phyloP scores from a whole-genome alignment of 1,140 invertebrate genomes.

The Drosophila rufa region DNA sequence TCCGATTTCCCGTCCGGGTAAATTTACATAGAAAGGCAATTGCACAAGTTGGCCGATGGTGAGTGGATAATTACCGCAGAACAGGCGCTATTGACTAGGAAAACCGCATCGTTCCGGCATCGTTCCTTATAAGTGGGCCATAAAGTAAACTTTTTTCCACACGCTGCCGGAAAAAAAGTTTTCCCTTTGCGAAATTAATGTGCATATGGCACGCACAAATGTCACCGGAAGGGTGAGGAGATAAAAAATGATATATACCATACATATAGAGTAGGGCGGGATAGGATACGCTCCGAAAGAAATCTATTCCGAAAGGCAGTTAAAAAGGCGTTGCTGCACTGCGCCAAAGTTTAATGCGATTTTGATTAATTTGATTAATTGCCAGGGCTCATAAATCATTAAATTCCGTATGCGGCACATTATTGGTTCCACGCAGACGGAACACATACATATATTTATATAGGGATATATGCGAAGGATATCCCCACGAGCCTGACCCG shows the following conservation, averaged over 20 bases:
- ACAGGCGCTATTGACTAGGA: slow-evolving; percentile 31
- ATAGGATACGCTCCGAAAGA: not conserved
- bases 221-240: slow-evolving; percentile 24
- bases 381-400: slow-evolving; percentile 73
- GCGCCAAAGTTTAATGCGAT: slow-evolving; percentile 77
- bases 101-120: slow-evolving; percentile 63
- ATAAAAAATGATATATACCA: slow-evolving; percentile 10
- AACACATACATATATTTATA: not conserved
- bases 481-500: slow-evolving; percentile 25
- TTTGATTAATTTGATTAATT: slow-evolving; percentile 84
- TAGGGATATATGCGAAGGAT: slow-evolving; percentile 9
- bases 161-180: slow-evolving; percentile 51
- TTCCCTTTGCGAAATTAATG: slow-evolving; percentile 70
- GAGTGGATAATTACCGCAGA: slow-evolving; percentile 75
- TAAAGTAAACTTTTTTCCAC: slow-evolving; percentile 71
- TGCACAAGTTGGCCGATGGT: slow-evolving; percentile 49
- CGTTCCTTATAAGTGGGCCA: slow-evolving; percentile 64
- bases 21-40: slow-evolving; percentile 63
- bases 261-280: not conserved
- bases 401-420: slow-evolving; percentile 66
- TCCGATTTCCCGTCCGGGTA: slow-evolving; percentile 7
- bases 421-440: slow-evolving; percentile 59
- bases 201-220: slow-evolving; percentile 76
- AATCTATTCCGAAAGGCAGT: slow-evolving; percentile 31
- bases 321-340: slow-evolving; percentile 73